These are phyloP conservation scores for Volucella inflata DNA, from an alignment of 2,888 invertebrate genomes.

Conservation along the genomic window DNA sequence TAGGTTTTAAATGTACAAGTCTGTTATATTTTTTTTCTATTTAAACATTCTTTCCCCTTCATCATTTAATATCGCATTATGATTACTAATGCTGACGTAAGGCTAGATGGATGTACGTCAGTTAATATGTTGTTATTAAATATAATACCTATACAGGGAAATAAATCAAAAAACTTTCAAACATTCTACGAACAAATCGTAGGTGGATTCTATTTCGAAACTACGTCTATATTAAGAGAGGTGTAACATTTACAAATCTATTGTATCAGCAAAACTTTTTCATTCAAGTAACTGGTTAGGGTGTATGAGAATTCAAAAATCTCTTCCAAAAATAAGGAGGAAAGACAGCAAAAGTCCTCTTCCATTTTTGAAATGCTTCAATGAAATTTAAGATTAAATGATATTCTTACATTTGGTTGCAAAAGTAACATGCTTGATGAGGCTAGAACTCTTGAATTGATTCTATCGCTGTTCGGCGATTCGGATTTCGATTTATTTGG, in stretches of 20 bases:
- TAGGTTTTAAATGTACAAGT: conserved; percentile 23
- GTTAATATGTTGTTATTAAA: conserved; percentile 13
- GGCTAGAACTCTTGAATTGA: conserved; percentile 80
- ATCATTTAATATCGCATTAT: conserved; percentile 9
- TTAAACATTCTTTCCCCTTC: background rate
- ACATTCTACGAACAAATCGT: no score
- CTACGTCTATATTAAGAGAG: no score
- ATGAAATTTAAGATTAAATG: background rate
- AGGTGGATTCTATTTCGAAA: no score
- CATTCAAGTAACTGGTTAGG: no score
- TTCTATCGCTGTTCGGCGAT: conserved; percentile 77
- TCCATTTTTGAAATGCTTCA: background rate
- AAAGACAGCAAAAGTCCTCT: background rate
- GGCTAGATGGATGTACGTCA: conserved; percentile 52
- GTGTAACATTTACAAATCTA: no score
- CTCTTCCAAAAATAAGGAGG: no score
- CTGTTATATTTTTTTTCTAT: conserved; percentile 1
- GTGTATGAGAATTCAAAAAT: no score
- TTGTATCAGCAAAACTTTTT: no score
- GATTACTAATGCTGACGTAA: conserved; percentile 51
- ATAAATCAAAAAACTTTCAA: no score
- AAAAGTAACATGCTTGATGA: conserved; percentile 95
- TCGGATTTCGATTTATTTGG: conserved; percentile 62
- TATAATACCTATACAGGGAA: no score
- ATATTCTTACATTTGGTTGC: conserved; percentile 92